A percentile compares a stretch with the other conserved stretches of the same genome.
Conservation (phyloP, 2,888 invertebrate genomes). For the Altica lythri region DNA sequence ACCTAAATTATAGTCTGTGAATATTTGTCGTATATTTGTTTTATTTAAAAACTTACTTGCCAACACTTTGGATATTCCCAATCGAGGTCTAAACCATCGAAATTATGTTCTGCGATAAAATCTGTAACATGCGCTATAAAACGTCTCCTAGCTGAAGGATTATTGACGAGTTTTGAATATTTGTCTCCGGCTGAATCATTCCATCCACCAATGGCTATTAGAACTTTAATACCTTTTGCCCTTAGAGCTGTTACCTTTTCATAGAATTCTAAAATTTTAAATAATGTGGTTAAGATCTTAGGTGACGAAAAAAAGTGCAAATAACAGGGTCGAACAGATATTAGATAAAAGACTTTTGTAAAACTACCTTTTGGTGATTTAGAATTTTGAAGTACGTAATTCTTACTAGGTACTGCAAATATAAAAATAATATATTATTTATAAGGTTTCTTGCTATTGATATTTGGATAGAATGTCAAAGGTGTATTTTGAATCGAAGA, state of each 20-base stretch:
- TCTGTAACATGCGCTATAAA: constrained; percentile 77
- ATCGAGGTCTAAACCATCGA: constrained; percentile 90
- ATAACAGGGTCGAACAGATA: too few species aligned
- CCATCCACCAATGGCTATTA: constrained; percentile 93
- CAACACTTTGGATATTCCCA: constrained; percentile 95
- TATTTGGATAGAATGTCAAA: too few species aligned
- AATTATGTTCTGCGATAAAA: constrained; percentile 78
- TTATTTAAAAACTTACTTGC: constrained; percentile 69
- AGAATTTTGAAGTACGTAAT: too few species aligned
- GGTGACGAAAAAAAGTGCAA: too few species aligned
- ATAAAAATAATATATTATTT: too few species aligned
- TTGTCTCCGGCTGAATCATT: constrained; percentile 91
- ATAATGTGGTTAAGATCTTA: neutral
- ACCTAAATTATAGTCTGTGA: constrained; percentile 58
- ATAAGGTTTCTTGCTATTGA: too few species aligned
- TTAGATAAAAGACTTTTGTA: too few species aligned
- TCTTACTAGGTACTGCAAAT: too few species aligned
- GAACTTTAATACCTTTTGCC: constrained; percentile 74
- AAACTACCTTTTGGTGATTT: too few species aligned
- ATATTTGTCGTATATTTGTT: neutral
- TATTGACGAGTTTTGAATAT: constrained; percentile 81
- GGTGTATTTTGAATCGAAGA: too few species aligned
- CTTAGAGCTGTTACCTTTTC: constrained; percentile 80
- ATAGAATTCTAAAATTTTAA: constrained; percentile 71
- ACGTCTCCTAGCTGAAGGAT: constrained; percentile 68